A percentile compares a stretch with the other conserved stretches of the same genome.
These are phyloP conservation scores for Dryococelus australis DNA, from an alignment of 2,888 invertebrate species.

Conservation along the genomic window DNA sequence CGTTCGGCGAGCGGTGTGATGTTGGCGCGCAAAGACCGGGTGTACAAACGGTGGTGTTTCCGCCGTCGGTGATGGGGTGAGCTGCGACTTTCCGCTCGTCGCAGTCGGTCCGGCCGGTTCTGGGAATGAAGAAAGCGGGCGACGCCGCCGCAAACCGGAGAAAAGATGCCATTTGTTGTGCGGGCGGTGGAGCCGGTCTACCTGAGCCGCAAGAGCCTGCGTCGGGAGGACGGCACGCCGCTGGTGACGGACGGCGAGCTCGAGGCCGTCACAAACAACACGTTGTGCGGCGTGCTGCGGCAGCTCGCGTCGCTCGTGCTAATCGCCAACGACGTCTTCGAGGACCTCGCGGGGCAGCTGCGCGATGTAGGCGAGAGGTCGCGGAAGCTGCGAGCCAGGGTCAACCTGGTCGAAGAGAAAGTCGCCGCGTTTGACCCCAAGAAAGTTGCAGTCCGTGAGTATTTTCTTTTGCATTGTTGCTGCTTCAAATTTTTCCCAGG, in stretches of 20 bases:
- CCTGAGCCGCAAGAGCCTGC: conserved; percentile 69
- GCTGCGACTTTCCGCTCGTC: conserved; percentile 20
- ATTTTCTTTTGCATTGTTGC: background rate
- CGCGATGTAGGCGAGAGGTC: conserved; percentile 78
- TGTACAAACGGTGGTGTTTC: background rate
- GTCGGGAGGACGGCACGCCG: conserved; percentile 66
- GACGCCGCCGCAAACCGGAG: conserved; percentile 1
- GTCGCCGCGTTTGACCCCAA: conserved; percentile 83
- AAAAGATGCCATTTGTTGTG: conserved; percentile 85
- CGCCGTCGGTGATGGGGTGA: conserved; percentile 29
- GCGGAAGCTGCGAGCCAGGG: conserved; percentile 71
- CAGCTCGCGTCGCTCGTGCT: conserved; percentile 86
- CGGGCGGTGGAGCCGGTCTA: conserved; percentile 83
- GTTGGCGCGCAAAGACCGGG: background rate
- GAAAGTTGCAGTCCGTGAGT: conserved; percentile 95
- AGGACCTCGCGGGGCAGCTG: conserved; percentile 78
- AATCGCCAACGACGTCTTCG: conserved; percentile 86
- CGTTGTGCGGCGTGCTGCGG: conserved; percentile 81
- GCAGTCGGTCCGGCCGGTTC: background rate
- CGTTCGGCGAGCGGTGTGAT: background rate
- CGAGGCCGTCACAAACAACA: conserved; percentile 86
- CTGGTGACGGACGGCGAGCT: conserved; percentile 76
- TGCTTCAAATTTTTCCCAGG: background rate
- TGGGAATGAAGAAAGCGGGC: conserved; percentile 37
- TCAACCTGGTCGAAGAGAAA: conserved; percentile 73